Evolutionary conservation across 2,113 vertebrate species (phyloP).

Genomic region (Thamnaconus septentrionalis): DNA sequence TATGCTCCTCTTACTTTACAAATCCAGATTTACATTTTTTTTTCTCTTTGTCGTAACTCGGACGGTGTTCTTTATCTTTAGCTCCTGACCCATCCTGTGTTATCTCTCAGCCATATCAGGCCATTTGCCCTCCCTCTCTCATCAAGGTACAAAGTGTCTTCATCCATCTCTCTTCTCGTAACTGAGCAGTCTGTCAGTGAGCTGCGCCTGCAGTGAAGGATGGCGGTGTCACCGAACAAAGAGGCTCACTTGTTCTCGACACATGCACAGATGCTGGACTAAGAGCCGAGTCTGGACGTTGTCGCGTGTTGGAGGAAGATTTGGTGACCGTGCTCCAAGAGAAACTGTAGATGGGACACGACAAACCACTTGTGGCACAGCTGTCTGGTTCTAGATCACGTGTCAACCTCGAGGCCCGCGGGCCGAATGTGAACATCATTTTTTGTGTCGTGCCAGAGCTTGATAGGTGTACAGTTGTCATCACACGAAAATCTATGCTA

Average conservation of each 20-base stretch:
- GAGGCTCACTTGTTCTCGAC: constrained; percentile 53
- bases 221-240: constrained; percentile 52
- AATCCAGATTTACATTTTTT: constrained; percentile 16
- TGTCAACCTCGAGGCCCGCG: too few species aligned
- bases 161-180: constrained; percentile 56
- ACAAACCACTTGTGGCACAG: constrained; percentile 62
- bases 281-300: constrained; percentile 26
- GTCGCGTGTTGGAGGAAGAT: constrained; percentile 30
- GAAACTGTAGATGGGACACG: constrained; percentile 51
- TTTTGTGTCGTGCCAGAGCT: too few species aligned
- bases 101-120: constrained; percentile 48
- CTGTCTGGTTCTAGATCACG: constrained; percentile 41
- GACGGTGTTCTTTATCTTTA: constrained; percentile 3
- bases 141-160: constrained; percentile 61
- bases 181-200: constrained; percentile 51
- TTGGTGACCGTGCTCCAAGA: constrained; percentile 20
- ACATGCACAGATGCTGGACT: constrained; percentile 31
- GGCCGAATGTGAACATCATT: too few species aligned
- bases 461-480: too few species aligned
- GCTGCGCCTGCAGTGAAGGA: constrained; percentile 45
- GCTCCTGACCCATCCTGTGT: background rate
- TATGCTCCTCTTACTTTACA: constrained; percentile 16
- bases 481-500: too few species aligned
- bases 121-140: constrained; percentile 41
- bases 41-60: background rate